phyloP scores from a whole-genome alignment of 2,888 invertebrate species.

The Xestoiulus laeticollis region DNA sequence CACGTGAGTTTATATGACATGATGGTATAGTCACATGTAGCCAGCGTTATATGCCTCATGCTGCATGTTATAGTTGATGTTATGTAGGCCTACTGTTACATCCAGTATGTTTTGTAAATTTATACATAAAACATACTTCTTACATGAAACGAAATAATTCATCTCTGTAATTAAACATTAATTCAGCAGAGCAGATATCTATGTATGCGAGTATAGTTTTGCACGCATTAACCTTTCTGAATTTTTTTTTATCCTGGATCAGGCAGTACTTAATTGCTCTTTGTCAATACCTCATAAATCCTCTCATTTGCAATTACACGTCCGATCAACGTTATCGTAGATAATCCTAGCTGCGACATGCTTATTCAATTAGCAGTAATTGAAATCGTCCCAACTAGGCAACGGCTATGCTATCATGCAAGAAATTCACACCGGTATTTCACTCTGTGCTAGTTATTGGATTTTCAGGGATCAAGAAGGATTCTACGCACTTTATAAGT shows the following conservation, averaged over 20 bases:
- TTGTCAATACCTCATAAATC: neutral
- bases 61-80: too few species aligned
- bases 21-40: too few species aligned
- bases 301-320: neutral
- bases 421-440: slow-evolving; percentile 6
- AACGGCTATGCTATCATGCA: neutral
- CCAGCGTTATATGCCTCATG: too few species aligned
- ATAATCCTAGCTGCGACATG: slow-evolving; percentile 11
- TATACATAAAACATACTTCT: too few species aligned
- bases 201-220: too few species aligned
- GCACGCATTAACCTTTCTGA: neutral
- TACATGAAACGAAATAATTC: too few species aligned
- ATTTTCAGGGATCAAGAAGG: neutral
- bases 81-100: too few species aligned
- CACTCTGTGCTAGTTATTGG: neutral
- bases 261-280: neutral
- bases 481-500: neutral
- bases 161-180: too few species aligned
- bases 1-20: too few species aligned
- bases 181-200: too few species aligned
- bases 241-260: neutral
- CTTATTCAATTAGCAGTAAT: slow-evolving; percentile 29
- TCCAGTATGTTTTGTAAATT: too few species aligned
- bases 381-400: neutral
- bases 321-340: slow-evolving; percentile 5